Base-by-base conservation (phyloP, 2,797 vertebrate species). In the Amblyopsis hoosieri region DNA sequence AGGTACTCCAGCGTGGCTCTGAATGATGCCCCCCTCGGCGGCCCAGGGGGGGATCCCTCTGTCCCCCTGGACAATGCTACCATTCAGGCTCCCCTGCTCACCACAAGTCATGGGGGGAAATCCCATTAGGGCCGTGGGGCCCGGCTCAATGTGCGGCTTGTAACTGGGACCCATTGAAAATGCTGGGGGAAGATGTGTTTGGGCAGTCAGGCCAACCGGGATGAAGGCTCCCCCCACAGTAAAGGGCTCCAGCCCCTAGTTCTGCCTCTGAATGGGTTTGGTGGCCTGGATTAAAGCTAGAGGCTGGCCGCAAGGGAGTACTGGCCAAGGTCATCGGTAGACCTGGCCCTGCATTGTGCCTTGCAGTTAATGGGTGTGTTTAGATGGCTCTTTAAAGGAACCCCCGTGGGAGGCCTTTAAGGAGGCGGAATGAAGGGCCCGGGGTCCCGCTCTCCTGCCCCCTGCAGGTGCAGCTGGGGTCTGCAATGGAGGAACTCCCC, bases 381-480 rank as follows among this genome's bases (percentile, higher is more conserved):
- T 89, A 84, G 87, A 87, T 90, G 89, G 81, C 83, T 87, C 87
- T 91, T 91, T 89, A 89, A 90, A 90, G 86, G 87, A 79, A 79
- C 89, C 87, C 84, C 87, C 53, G 67, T 80, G 80, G 87, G 90
- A 84, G 72, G 85, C 74, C 86, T 87, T 91, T 89, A 84, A 89
- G 67, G 69, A 73, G 87, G 76, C 72, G 85, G 89, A 87, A 88
- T 89, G 89, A 85, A 87, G 87, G 83, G 86, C 73, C 23, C 78
- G 75, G 80, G 85, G 84, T 71, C 85, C 77, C 79, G 85, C 76
- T 85, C 84, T 84, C 77, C 56, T 63, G 12, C 23, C 2, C 29
- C 29, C 29, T 85, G 71, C 88, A 97, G 96, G 96, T 98, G 67
- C 96, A 98, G 52, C 92, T 98, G 85, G 96, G 94, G 87, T 94